Percentiles rank a stretch among this genome's conserved stretches.
These are phyloP conservation scores for Drosophila paramelanica DNA, from an alignment of 2,888 invertebrate genomes.

Conservation along the genomic window DNA sequence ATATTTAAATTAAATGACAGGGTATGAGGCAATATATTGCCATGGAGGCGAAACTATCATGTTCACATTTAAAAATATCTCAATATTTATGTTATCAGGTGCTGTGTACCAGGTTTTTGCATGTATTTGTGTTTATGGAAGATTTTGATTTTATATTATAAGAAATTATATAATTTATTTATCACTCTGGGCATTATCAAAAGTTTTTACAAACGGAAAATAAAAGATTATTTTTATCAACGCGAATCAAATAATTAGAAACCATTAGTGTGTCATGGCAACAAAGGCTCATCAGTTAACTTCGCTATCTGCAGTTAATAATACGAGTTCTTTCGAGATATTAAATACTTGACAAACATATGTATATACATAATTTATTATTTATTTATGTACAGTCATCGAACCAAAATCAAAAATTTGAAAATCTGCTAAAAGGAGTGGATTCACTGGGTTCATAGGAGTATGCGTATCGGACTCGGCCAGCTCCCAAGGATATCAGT, in stretches of 20 bases:
- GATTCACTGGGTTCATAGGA: neutral
- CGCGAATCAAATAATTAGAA: constrained; percentile 40
- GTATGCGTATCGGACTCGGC: neutral
- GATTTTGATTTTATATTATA: neutral
- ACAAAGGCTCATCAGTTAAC: constrained; percentile 35
- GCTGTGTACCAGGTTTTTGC: neutral
- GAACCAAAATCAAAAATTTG: neutral
- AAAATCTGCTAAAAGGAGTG: neutral
- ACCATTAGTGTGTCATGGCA: constrained; percentile 28
- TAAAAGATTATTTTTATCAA: constrained; percentile 46
- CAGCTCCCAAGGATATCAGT: constrained; percentile 6
- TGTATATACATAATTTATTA: neutral
- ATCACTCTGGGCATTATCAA: constrained; percentile 42
- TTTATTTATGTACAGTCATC: constrained; percentile 38
- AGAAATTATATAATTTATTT: constrained; percentile 34
- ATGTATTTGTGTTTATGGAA: constrained; percentile 24
- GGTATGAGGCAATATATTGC: neutral
- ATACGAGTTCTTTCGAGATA: constrained; percentile 25
- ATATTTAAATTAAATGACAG: constrained; percentile 5
- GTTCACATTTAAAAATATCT: neutral
- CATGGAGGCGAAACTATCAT: neutral
- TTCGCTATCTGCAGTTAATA: constrained; percentile 33
- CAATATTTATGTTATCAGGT: constrained; percentile 9
- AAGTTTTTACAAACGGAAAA: constrained; percentile 3
- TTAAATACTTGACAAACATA: constrained; percentile 22